These are phyloP conservation scores for Mechanitis mazaeus DNA, from an alignment of 2,888 invertebrate species.

Conservation along the genomic window DNA sequence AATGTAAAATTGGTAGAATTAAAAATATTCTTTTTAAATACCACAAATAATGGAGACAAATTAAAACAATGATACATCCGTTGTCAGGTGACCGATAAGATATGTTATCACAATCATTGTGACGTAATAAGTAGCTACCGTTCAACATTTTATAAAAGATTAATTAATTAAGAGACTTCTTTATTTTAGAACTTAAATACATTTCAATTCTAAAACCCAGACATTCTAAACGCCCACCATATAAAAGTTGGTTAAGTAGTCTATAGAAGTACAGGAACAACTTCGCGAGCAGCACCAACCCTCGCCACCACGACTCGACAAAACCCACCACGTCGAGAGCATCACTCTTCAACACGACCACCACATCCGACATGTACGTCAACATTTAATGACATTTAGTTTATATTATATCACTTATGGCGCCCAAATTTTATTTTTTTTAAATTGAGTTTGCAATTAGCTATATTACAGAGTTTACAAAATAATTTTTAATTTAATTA, in stretches of 20 bases:
- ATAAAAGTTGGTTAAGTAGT: constrained; percentile 50
- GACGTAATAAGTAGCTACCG: not conserved
- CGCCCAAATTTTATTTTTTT: constrained; percentile 1
- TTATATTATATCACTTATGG: constrained; percentile 4
- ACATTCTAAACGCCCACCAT: constrained; percentile 38
- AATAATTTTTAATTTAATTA: too few relatives aligned
- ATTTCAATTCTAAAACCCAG: not conserved
- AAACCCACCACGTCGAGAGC: constrained; percentile 62
- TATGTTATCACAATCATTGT: not conserved
- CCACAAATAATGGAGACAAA: not conserved
- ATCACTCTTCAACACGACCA: constrained; percentile 57
- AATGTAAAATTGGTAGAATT: too few relatives aligned
- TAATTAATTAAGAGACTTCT: too few relatives aligned
- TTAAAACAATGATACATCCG: not conserved
- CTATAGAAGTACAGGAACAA: constrained; percentile 61
- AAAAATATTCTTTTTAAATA: too few relatives aligned
- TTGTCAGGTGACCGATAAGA: constrained; percentile 7
- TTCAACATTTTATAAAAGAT: not conserved
- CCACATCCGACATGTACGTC: constrained; percentile 48
- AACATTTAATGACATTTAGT: constrained; percentile 34
- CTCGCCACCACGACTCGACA: constrained; percentile 74
- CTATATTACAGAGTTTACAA: too few relatives aligned
- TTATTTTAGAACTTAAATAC: not conserved
- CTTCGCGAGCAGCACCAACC: constrained; percentile 65
- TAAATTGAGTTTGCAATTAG: not conserved